A percentile compares a stretch with the other conserved stretches of the same genome.
Evolutionary conservation across 1,140 invertebrate genomes (phyloP).

Genomic region (Drosophila saltans): DNA sequence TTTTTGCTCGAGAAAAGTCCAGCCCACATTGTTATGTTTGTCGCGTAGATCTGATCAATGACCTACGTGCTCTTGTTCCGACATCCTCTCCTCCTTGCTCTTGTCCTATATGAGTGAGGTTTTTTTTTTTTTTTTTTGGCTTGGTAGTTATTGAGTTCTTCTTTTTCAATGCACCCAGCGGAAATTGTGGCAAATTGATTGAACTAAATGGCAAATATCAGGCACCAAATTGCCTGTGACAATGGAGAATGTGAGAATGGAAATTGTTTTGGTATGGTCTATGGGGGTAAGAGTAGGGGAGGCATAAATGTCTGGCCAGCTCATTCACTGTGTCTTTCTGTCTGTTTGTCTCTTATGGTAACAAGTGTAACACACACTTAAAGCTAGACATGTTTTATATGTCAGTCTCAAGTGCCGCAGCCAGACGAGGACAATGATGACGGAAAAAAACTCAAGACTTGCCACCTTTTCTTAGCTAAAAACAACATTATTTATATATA

Average conservation of each 20-base stretch:
- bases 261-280: constrained; percentile 4
- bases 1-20: constrained; percentile 19
- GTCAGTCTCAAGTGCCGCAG: constrained; percentile 71
- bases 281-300: no score
- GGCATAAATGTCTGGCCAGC: neutral
- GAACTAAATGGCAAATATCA: constrained; percentile 79
- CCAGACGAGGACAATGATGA: constrained; percentile 60
- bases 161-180: constrained; percentile 45
- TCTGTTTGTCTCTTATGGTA: constrained; percentile 41
- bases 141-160: constrained; percentile 66
- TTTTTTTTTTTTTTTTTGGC: constrained; percentile 43
- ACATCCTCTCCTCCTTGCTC: constrained; percentile 8
- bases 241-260: constrained; percentile 31
- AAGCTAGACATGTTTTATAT: constrained; percentile 71
- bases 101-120: constrained; percentile 3
- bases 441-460: constrained; percentile 35
- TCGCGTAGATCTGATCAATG: constrained; percentile 81
- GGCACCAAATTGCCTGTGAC: constrained; percentile 74
- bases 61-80: constrained; percentile 58
- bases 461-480: constrained; percentile 24
- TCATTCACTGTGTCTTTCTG: constrained; percentile 16
- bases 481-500: neutral
- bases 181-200: constrained; percentile 80
- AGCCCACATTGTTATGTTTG: constrained; percentile 69
- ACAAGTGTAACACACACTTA: constrained; percentile 60